Conservation (phyloP, 92 coral and sea anemone genomes). For the Isaurus tuberculatus region DNA sequence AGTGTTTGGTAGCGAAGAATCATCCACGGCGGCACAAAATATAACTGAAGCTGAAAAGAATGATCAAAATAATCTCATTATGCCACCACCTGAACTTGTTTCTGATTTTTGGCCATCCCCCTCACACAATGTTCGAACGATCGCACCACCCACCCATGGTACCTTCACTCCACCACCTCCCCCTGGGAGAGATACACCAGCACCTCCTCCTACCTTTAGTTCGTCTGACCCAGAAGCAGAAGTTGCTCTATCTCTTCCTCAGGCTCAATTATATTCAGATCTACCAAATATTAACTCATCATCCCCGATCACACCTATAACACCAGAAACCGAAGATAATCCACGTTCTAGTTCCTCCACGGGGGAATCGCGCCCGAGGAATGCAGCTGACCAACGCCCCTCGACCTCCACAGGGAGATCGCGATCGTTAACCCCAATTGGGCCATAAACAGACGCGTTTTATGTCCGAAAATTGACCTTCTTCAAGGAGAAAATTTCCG, state of each 20-base stretch:
- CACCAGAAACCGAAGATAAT: background rate
- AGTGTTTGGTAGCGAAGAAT: background rate
- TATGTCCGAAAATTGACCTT: background rate
- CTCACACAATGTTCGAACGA: background rate
- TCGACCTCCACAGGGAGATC: background rate
- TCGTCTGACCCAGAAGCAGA: slow-evolving; percentile 4
- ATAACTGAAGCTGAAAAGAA: background rate
- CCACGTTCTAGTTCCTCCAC: background rate
- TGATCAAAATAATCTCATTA: background rate
- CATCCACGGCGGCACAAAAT: background rate
- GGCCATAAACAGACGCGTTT: background rate
- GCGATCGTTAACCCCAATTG: background rate
- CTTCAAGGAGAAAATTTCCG: too few relatives aligned
- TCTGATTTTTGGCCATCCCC: background rate
- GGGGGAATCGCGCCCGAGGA: background rate
- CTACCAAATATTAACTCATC: background rate
- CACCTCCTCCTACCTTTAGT: background rate
- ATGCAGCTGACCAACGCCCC: background rate
- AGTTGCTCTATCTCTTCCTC: slow-evolving; percentile 5
- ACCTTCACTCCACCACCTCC: slow-evolving; percentile 8
- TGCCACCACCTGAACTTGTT: slow-evolving; percentile 13
- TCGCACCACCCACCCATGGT: slow-evolving; percentile 14
- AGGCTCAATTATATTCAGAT: background rate
- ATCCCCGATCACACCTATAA: too few relatives aligned
- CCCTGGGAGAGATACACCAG: slow-evolving; percentile 14